These are phyloP conservation scores for Rhingia rostrata DNA, from an alignment of 2,888 invertebrate genomes.

Conservation along the genomic window DNA sequence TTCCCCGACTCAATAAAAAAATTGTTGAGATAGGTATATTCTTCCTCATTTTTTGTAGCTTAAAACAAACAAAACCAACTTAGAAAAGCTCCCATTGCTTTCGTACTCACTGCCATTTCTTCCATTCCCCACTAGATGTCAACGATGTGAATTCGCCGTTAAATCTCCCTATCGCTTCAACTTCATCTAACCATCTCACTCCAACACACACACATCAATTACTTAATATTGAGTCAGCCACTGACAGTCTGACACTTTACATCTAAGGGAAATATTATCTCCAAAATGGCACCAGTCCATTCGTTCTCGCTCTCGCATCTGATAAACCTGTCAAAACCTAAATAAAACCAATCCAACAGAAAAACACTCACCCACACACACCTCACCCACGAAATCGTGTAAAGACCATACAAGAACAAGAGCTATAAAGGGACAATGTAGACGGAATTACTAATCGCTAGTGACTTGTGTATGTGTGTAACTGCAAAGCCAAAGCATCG, in stretches of 20 bases:
- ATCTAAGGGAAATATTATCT: constrained; percentile 45
- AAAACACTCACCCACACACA: constrained; percentile 46
- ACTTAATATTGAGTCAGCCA: not conserved
- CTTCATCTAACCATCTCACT: constrained; percentile 25
- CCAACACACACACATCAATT: constrained; percentile 9
- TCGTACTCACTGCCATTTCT: not conserved
- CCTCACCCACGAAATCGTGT: not conserved
- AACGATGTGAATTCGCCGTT: constrained; percentile 1
- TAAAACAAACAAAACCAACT: not conserved
- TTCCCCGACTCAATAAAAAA: too few species aligned
- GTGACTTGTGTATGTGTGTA: too few species aligned
- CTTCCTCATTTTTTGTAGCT: not conserved
- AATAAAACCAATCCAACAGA: constrained; percentile 34
- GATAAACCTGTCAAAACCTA: constrained; percentile 64
- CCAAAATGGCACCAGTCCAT: constrained; percentile 65
- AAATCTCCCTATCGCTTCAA: constrained; percentile 16
- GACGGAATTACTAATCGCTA: not conserved
- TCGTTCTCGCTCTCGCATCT: constrained; percentile 43
- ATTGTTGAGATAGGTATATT: not conserved
- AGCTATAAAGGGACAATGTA: constrained; percentile 28
- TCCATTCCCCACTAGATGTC: constrained; percentile 43
- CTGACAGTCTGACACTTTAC: constrained; percentile 65
- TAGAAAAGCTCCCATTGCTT: not conserved
- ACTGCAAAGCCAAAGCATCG: not conserved
- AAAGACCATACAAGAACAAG: constrained; percentile 1